Evolutionary conservation across 1,140 invertebrate genomes (phyloP), one percentile per base, ranked within the genome.

Genomic region (Muscidifurax raptorellus): DNA sequence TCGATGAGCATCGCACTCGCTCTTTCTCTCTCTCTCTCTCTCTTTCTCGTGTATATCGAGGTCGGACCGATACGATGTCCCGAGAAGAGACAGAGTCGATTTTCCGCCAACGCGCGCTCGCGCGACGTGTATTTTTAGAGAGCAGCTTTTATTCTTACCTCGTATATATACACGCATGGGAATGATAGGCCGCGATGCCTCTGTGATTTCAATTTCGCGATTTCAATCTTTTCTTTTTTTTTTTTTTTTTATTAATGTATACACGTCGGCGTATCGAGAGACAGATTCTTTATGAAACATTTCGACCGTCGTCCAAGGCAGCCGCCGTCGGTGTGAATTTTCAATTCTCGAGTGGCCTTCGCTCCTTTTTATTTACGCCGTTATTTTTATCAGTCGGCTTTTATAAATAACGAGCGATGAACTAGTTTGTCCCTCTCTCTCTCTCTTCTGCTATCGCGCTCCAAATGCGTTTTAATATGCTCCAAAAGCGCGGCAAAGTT

Each of bases 61-160:
- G 83, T 84, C 77, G 71, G 32, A 10, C 59, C 44, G 78, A 75
- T 84, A 67, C 47, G 52, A 5, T 3, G 28, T n/a, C 2, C 15
- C 59, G 36, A 30, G 15, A 32, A 18, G 71, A 69, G 12, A 25
- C 5, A 0, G 30, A 18, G 27, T 76, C 64, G 25, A 78, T 82
- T 75, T 64, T 64, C 64, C 36, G 15, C 40, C 18, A 74, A 32
- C 44, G 15, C 69, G 40, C 18, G 7, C 69, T 0, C 71, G 67
- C 15, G 25, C 13, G 32, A n/a, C 30, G 22, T 9, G 1, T 18
- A 84, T 84, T 79, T 84, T 79, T 84, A 79, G 18, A 59, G 22
- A 7, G 82, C 66, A 64, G 13, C 18, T 28, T 83, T 84, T 71
- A 77, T 83, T 76, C 81, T 59, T 66, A 66, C 22, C 22, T 25